Base-by-base conservation (phyloP, 2,888 invertebrate species). In the Xylota segnis region DNA sequence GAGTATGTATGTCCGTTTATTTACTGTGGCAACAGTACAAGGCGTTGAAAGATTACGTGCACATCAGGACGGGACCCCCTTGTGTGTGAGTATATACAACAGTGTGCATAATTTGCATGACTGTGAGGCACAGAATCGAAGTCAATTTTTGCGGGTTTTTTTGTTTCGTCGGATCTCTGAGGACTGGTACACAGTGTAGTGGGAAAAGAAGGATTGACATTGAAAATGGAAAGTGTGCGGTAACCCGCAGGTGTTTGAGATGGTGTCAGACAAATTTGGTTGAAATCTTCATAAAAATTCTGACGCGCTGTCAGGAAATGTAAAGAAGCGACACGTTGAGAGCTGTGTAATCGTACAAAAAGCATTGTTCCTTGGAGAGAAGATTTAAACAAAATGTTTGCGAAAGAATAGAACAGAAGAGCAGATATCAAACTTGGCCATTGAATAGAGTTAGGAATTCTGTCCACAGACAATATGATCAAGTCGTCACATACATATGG, bases 1-100 rank as follows among this genome's bases (percentile, higher is more conserved):
- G 32, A 34, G n/a, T 40, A 32, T 18, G n/a, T 37, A 32, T 47
- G 50, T 32, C 32, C 23, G 52, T 40, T 52, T 66, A 66, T 66
- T 66, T 66, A 66, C 52, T 54, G 34, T 66, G 40, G 61, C 45
- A 45, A 32, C 63, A 45, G 27, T 5, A 47, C 61, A 45, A 47
- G 45, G 63, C 63, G 63, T 45, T 32, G 63, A 63, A 32, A 63
- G 63, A 63, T 63, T 63, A 32, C 45, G 43, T 16, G 63, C 45
- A 63, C 34, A 18, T 16, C 32, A n/a, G 23, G 23, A 23, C 23
- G 23, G 23, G 23, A 23, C 32, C 16, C 32, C 32, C 29, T 27
- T 59, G 45, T n/a, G 10, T 29, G 32, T 16, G 18, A 9, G 34
- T 12, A 14, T 43, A 43, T 2, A 43, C 6, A 10, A 23, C 18